phyloP scores from a whole-genome alignment of 2,113 vertebrate genomes.

The Hystrix brachyura region DNA sequence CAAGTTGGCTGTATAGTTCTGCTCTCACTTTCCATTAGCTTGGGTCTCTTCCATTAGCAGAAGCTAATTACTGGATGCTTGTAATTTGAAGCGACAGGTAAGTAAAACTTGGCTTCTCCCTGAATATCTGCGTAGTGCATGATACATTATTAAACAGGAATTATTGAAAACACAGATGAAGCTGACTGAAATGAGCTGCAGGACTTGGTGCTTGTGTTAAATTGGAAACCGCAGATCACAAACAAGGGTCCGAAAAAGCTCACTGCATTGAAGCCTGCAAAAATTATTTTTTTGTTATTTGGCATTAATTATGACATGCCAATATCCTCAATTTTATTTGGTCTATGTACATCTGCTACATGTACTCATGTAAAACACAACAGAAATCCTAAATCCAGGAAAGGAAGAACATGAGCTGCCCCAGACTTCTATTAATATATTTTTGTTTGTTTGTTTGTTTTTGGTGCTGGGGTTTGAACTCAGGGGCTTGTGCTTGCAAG shows the following conservation, averaged over 20 bases:
- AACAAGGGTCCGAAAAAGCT: conserved; percentile 48
- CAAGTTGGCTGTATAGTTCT: not conserved
- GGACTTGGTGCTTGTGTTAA: conserved; percentile 66
- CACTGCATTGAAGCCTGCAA: conserved; percentile 46
- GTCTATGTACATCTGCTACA: conserved; percentile 37
- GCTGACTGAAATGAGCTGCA: conserved; percentile 61
- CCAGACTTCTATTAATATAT: conserved; percentile 62
- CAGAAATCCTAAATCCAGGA: conserved; percentile 38
- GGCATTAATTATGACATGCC: conserved; percentile 69
- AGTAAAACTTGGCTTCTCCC: conserved; percentile 67
- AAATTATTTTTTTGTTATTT: conserved; percentile 70
- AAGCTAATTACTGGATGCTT: conserved; percentile 64
- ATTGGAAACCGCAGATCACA: conserved; percentile 70
- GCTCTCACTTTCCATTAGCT: conserved; percentile 43
- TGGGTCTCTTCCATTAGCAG: conserved; percentile 19
- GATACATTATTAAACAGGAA: conserved; percentile 77
- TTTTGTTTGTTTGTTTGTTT: too few species aligned
- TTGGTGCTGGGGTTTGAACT: too few species aligned
- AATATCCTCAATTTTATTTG: conserved; percentile 66
- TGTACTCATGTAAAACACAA: conserved; percentile 40
- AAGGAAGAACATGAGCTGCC: conserved; percentile 48
- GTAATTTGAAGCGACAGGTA: conserved; percentile 70
- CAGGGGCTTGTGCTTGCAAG: too few species aligned
- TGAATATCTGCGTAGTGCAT: conserved; percentile 69
- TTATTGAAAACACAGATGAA: conserved; percentile 79